phyloP scores from a whole-genome alignment of 2,888 invertebrate species.

The Spodoptera picta region DNA sequence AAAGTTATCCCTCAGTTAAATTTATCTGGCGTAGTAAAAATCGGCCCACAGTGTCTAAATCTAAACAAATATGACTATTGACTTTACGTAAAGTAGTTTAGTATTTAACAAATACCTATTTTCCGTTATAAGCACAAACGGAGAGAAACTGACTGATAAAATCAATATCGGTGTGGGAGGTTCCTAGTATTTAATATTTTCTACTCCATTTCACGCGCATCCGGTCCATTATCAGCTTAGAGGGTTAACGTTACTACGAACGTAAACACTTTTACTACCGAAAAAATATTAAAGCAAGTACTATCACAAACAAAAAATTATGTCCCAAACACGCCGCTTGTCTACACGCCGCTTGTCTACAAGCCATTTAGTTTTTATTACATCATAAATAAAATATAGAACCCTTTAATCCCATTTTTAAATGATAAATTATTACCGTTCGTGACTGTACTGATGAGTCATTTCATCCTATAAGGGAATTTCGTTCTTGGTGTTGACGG shows the following conservation, averaged over 20 bases:
- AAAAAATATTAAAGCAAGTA: constrained; percentile 20
- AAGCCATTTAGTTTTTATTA: constrained; percentile 41
- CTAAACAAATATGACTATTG: too few relatives aligned
- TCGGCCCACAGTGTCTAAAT: too few relatives aligned
- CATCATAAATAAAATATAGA: constrained; percentile 34
- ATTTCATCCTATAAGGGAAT: constrained; percentile 26
- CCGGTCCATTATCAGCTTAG: too few relatives aligned
- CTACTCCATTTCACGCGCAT: too few relatives aligned
- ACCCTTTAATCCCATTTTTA: constrained; percentile 30
- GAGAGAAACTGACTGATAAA: too few relatives aligned
- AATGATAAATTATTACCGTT: constrained; percentile 46
- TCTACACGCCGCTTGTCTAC: constrained; percentile 26
- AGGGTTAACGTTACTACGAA: constrained; percentile 9
- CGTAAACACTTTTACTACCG: constrained; percentile 34
- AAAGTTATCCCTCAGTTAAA: too few relatives aligned
- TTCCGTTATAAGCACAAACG: too few relatives aligned
- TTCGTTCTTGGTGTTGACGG: constrained; percentile 3
- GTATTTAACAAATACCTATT: too few relatives aligned
- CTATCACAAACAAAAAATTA: constrained; percentile 22
- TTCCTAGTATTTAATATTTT: too few relatives aligned
- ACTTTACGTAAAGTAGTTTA: too few relatives aligned
- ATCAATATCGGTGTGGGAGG: too few relatives aligned
- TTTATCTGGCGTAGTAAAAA: too few relatives aligned
- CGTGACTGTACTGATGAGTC: constrained; percentile 52
- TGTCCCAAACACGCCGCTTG: constrained; percentile 21